Percentiles rank a stretch among this genome's conserved stretches.
These are phyloP conservation scores for Aplochiton taeniatus DNA, from an alignment of 2,797 vertebrate genomes.

Conservation along the genomic window DNA sequence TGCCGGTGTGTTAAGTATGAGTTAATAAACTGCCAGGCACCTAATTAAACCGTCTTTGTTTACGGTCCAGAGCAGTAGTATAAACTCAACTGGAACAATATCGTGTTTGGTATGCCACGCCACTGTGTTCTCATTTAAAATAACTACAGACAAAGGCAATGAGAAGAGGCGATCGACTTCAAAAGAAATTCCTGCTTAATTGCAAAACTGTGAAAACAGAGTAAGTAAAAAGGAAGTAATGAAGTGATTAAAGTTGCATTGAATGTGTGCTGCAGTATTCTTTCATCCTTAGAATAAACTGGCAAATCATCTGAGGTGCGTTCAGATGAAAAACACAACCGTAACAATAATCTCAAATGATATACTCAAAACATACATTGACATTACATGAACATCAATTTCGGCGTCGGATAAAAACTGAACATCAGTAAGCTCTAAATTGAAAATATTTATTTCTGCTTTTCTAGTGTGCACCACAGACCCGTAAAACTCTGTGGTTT, in stretches of 20 bases:
- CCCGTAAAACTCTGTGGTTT: conserved; percentile 26
- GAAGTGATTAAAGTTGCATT: conserved; percentile 50
- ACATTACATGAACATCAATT: too few relatives aligned
- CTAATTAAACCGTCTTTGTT: conserved; percentile 82
- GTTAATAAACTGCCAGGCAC: conserved; percentile 74
- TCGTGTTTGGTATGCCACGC: conserved; percentile 60
- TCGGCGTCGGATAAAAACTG: conserved; percentile 12
- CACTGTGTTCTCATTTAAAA: conserved; percentile 66
- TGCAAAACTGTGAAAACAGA: conserved; percentile 59
- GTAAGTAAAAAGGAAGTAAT: conserved; percentile 45
- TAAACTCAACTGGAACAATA: conserved; percentile 67
- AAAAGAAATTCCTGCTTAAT: conserved; percentile 70
- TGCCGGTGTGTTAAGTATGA: conserved; percentile 67
- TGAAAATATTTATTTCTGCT: conserved; percentile 26
- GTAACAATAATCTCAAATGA: too few relatives aligned
- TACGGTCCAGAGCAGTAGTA: conserved; percentile 65
- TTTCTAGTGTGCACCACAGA: conserved; percentile 34
- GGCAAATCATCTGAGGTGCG: conserved; percentile 13
- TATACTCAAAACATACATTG: too few relatives aligned
- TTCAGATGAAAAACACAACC: background rate
- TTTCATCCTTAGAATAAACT: conserved; percentile 33
- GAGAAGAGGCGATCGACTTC: conserved; percentile 59
- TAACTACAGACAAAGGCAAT: conserved; percentile 64
- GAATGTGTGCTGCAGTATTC: conserved; percentile 28
- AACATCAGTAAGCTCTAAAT: conserved; percentile 27